Conservation (phyloP, 2,797 vertebrate genomes). For the Varecia variegata region DNA sequence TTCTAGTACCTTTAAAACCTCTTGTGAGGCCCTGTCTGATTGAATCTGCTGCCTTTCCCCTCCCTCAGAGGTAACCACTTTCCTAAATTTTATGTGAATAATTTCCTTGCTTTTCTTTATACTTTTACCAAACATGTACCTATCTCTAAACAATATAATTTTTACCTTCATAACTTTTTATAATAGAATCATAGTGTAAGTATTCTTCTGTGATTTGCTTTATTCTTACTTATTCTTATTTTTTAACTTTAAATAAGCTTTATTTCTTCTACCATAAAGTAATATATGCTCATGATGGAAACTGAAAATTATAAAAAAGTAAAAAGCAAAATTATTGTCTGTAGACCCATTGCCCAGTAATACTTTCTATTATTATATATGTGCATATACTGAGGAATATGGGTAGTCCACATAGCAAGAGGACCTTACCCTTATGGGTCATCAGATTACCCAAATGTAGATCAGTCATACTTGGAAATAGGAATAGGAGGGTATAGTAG, state of each 20-base stretch:
- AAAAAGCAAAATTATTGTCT: constrained; percentile 44
- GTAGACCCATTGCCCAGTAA: neutral
- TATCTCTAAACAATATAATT: constrained; percentile 15
- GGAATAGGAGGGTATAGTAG: neutral
- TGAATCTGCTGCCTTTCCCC: neutral
- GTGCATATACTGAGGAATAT: neutral
- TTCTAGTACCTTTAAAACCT: constrained; percentile 26
- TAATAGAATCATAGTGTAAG: constrained; percentile 9
- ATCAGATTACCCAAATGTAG: neutral
- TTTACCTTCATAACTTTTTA: neutral
- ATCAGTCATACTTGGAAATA: neutral
- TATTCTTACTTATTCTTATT: neutral
- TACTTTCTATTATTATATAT: neutral
- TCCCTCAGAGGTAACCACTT: constrained; percentile 15
- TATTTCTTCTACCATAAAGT: constrained; percentile 20
- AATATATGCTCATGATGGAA: neutral
- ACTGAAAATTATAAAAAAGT: constrained; percentile 28
- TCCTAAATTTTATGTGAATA: constrained; percentile 22
- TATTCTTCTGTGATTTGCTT: constrained; percentile 42
- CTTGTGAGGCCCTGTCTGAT: neutral
- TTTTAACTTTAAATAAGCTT: constrained; percentile 8
- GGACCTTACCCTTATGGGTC: neutral
- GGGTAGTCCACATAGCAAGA: neutral
- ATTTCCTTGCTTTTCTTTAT: constrained; percentile 33
- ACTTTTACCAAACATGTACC: neutral